phyloP scores from a whole-genome alignment of 1,140 invertebrate genomes.

The Varroa destructor region DNA sequence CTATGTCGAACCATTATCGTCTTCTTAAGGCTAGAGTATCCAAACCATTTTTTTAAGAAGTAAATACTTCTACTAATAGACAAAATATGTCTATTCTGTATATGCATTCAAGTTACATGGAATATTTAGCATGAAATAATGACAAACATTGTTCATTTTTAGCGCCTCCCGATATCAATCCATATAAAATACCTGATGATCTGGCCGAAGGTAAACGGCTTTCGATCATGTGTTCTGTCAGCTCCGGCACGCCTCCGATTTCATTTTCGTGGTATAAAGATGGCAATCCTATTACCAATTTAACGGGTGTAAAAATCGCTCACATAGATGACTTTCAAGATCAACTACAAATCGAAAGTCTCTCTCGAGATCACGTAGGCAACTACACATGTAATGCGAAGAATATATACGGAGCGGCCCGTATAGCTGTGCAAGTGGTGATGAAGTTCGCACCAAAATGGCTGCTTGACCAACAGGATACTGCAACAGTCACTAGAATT shows the following conservation, averaged over 20 bases:
- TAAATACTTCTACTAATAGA: no score
- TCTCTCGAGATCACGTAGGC: background rate
- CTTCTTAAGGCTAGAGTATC: no score
- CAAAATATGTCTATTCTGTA: no score
- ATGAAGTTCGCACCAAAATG: background rate
- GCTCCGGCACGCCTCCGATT: background rate
- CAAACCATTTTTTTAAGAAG: no score
- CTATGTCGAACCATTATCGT: no score
- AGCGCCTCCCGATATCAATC: background rate
- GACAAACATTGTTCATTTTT: background rate
- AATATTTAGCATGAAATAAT: no score
- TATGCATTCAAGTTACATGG: no score
- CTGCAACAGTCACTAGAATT: background rate
- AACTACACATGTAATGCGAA: constrained; percentile 33
- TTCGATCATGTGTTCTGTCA: background rate
- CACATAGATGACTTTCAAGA: constrained; percentile 15
- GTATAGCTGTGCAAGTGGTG: background rate
- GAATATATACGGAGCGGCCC: constrained; percentile 30
- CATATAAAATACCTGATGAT: background rate
- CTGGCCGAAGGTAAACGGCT: background rate
- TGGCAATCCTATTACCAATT: background rate
- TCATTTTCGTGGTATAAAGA: constrained; percentile 20
- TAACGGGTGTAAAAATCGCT: background rate
- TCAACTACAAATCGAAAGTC: background rate
- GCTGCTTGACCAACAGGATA: background rate